Base-by-base conservation (phyloP, 2,113 vertebrate genomes). In the Archilochus colubris region DNA sequence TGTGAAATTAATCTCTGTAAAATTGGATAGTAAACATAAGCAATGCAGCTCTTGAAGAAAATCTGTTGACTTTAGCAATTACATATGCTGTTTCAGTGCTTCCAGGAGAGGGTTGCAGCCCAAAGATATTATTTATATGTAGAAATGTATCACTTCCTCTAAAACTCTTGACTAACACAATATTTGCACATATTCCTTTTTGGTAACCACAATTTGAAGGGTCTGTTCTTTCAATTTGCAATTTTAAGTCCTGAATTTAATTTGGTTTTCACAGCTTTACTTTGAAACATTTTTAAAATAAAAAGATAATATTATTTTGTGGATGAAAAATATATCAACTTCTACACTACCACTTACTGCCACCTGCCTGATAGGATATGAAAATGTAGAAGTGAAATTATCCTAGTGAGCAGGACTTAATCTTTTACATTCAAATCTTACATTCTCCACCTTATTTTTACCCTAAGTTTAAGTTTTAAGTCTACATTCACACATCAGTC, bases 21-120 rank as follows among this genome's bases (percentile, higher is more conserved):
- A 96, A 96, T 96, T 97, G 89, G 94, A 92, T 93, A 93, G 92
- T 93, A 95, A 97, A 92, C 85, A 91, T 88, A 93, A 96, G 87
- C 85, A 85, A 80, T 10, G 91, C 87, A 94, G 72, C 92, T 96
- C 61, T 80, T 94, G 68, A 94, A 94, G 57, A 83, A 92, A 87
- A 80, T 94, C 46, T 96, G 81, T 96, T 91, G 68, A 91, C 63
- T 94, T 79, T 70, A 94, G 75, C 88, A 95, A 94, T 94, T 94
- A 91, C 75, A 89, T 69, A 63, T 91, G 80, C 74, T 15, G 2
- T 91, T 94, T 95, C 74, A 59, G 1, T 92, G 79, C 82, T 94
- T 68, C 81, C 70, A 76, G 82, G 93, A 57, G 75, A 93, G 79
- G 91, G 89, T 83, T 21, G 3, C 82, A 84, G 50, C 88, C 94